Percentiles rank a stretch among this genome's conserved stretches.
Evolutionary conservation across 2,888 invertebrate genomes (phyloP).

Genomic region (Ceriagrion tenellum): DNA sequence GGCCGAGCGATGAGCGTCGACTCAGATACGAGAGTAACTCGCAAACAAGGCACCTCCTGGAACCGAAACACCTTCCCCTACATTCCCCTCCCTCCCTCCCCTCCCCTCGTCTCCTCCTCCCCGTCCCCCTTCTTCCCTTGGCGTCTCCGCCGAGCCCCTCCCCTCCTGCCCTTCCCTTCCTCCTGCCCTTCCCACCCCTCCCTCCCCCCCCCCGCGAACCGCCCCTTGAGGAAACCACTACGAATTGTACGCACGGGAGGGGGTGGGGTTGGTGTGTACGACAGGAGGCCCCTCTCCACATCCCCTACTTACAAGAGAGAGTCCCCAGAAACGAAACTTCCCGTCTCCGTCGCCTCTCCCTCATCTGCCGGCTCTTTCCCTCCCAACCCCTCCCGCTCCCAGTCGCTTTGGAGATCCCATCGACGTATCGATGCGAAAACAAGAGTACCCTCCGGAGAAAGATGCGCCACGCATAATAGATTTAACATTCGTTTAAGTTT

Average conservation of each 20-base stretch:
- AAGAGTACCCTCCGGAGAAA: too few species aligned
- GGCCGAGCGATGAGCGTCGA: slow-evolving; percentile 46
- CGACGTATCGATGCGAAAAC: too few species aligned
- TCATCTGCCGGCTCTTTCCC: neutral
- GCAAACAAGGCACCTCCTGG: neutral
- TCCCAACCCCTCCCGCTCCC: neutral
- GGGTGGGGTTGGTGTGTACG: neutral
- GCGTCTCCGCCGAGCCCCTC: neutral
- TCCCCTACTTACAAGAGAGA: neutral
- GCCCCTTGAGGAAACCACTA: slow-evolving; percentile 29
- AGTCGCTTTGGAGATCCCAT: neutral
- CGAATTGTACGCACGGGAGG: slow-evolving; percentile 58
- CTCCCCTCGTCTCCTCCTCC: neutral
- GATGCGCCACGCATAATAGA: too few species aligned
- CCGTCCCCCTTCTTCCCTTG: neutral
- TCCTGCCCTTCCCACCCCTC: neutral
- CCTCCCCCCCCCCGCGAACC: neutral
- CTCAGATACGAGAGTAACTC: slow-evolving; percentile 17
- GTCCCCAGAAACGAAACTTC: neutral
- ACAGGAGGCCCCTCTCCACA: neutral
- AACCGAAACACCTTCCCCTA: neutral
- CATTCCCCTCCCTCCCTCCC: neutral
- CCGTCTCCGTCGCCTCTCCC: neutral
- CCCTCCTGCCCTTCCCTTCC: neutral
- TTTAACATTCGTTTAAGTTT: too few species aligned